phyloP scores from a whole-genome alignment of 1,140 invertebrate genomes.

The Kradibia gibbosae region DNA sequence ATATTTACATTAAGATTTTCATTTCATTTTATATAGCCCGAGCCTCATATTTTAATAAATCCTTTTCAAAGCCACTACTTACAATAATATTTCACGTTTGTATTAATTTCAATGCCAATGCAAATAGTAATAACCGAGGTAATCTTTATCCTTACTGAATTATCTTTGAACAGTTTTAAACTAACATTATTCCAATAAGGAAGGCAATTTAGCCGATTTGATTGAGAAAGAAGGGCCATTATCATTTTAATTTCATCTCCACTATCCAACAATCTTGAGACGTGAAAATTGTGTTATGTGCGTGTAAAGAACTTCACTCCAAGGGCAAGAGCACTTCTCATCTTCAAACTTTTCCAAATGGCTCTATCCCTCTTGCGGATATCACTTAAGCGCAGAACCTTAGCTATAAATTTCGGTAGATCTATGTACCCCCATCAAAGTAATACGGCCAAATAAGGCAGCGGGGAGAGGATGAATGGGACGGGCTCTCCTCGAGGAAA shows the following conservation, averaged over 20 bases:
- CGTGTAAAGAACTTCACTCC: not conserved
- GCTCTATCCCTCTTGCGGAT: not conserved
- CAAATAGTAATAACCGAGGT: not conserved
- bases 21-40: too few relatives aligned
- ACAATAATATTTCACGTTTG: too few relatives aligned
- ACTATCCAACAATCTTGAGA: not conserved
- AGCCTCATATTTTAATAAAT: too few relatives aligned
- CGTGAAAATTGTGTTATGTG: conserved; percentile 3
- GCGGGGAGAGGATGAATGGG: conserved; percentile 7
- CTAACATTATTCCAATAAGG: not conserved
- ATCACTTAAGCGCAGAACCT: conserved; percentile 11
- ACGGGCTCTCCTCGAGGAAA: conserved; percentile 13
- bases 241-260: conserved; percentile 10
- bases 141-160: not conserved
- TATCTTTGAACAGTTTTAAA: not conserved
- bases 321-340: not conserved
- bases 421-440: conserved; percentile 18
- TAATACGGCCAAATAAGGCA: conserved; percentile 36
- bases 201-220: not conserved
- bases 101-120: not conserved
- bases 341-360: not conserved
- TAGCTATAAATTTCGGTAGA: conserved; percentile 31
- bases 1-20: too few relatives aligned
- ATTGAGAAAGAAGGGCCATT: not conserved
- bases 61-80: too few relatives aligned